Base-by-base conservation (phyloP, 1,140 invertebrate genomes). In the Brachionus angularis region DNA sequence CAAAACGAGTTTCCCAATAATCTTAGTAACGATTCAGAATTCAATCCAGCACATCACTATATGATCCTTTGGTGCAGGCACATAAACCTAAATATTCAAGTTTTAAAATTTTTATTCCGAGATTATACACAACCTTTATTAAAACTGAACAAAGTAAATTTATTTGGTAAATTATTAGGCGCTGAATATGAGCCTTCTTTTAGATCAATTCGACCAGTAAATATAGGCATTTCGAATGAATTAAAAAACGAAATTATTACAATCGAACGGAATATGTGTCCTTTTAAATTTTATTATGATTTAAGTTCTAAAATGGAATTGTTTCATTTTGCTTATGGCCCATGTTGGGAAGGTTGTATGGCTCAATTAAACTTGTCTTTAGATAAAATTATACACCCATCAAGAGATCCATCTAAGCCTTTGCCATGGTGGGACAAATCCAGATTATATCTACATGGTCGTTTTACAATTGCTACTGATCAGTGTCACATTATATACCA, bases 351-450 rank as follows among this genome's bases (percentile, higher is more conserved):
- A 77, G 93, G 95, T 0, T 90, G 95, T 0, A 89, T 98, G 74
- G 91, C 94, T 0, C 93, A 98, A 77, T 93, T 91, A 75, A 95
- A 93, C 79, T 82, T 95, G 14, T 88, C 89, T 85, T 77, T 82
- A 79, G 80, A 86, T 82, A 83, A 86, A 80, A 76, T 94, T 88
- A 84, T 91, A 89, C 78, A 90, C 34, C 91, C 91, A 0, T 93
- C 92, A 0, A 83, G 88, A 61, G 96, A 99, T 83, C 95, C 95
- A 0, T 96, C 92, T 73, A 89, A 89, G 0, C 89, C 92, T 0
- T 78, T 99, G 29, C 89, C 94, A 2, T 96, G 93, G 83, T 98
- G 95, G 95, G 96, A 98, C 82, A 98, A 98, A 84, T 89, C 93
- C 79, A 84, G 94, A 0, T 80, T 97, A 0, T 83, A 96, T 12